Base-by-base conservation (phyloP, 2,888 invertebrate species). In the Lucinisca nassula region DNA sequence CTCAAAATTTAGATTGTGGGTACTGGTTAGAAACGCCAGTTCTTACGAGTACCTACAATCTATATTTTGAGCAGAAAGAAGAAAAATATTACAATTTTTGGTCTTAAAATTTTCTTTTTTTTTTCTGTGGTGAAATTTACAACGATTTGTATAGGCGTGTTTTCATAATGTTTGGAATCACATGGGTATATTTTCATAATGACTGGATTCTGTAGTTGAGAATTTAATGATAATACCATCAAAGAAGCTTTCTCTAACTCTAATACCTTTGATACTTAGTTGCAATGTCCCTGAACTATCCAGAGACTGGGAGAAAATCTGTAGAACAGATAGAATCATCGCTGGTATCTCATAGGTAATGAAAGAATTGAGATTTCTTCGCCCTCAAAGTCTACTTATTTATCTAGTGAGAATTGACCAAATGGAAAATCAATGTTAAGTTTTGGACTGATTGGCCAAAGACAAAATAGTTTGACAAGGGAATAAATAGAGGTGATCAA, bases 341-440 rank as follows among this genome's bases (percentile, higher is more conserved):
- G 61, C 30, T 61, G 4, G 6, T 10, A 24, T 61, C 61, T 61
- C 61, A 10, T 6, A 24, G 61, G 61, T 61, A 61, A 61, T 61
- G 30, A 61, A 61, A 27, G 30, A 61, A 61, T 4, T 4, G 30
- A 30, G 61, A 27, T 30, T 4, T 27, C 30, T 61, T 30, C 30
- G 1, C 30, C 30, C 61, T 30, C 27, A 27, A 61, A 61, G 61
- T 3, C 27, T 61, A 51, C 21, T 40, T 10, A 10, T 40, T 14
- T 40, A 6, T 40, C 40, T 40, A 40, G 55, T 14, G 55, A 14
- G 12, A 4, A 67, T 67, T 67, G 67, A 67, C 35, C 67, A 35
- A 67, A 67, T 67, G 67, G 67, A 67, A 67, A 67, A 67, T 67
- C 67, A 67, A 67, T 67, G 35, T 67, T 32, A 27, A 35, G 21